A percentile compares a stretch with the other conserved stretches of the same genome.
These are phyloP conservation scores for Microtus californicus DNA, from an alignment of 2,797 vertebrate species.

Conservation along the genomic window DNA sequence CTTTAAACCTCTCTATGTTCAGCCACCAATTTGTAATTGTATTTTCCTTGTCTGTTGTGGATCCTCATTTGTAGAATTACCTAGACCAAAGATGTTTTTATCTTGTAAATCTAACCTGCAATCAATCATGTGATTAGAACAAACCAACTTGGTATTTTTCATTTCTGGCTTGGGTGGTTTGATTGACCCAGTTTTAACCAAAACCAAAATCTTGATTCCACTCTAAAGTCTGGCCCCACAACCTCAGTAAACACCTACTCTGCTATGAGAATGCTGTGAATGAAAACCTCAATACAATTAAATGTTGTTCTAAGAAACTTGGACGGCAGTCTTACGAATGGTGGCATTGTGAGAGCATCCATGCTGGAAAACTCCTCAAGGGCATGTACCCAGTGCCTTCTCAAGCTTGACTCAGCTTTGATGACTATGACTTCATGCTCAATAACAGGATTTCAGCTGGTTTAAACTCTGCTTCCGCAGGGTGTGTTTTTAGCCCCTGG, in stretches of 20 bases:
- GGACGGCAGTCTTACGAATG: background rate
- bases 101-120: background rate
- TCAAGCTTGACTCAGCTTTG: conserved; percentile 65
- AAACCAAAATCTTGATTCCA: background rate
- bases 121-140: background rate
- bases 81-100: background rate
- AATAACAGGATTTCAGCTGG: conserved; percentile 14
- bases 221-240: background rate
- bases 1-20: background rate
- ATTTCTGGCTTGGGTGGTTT: background rate
- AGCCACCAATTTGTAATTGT: background rate
- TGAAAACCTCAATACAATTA: background rate
- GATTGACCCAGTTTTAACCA: conserved; percentile 15
- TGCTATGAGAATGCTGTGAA: background rate
- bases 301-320: conserved; percentile 10
- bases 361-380: background rate
- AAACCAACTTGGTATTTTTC: background rate
- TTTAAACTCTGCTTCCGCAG: background rate
- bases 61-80: background rate
- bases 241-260: background rate
- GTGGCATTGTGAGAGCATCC: background rate
- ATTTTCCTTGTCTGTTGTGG: background rate
- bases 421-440: conserved; percentile 39
- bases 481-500: conserved; percentile 40
- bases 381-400: background rate